Evolutionary conservation across 2,797 vertebrate species (phyloP).

Genomic region (Oryzias sinensis): DNA sequence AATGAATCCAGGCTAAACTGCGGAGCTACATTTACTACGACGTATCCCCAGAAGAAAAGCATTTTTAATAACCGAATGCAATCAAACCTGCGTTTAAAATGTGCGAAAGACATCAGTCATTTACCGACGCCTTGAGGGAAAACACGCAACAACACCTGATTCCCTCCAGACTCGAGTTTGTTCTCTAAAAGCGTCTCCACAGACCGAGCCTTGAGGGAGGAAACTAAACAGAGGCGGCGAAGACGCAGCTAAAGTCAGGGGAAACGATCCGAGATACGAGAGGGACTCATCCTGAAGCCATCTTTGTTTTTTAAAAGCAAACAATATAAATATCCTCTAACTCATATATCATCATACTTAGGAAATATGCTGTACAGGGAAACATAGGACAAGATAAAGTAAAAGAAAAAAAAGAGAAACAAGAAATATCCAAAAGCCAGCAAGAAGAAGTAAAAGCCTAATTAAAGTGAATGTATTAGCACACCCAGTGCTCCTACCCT

Average conservation of each 20-base stretch:
- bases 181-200: constrained; percentile 24
- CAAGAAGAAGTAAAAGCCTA: too few relatives aligned
- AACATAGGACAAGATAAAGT: too few relatives aligned
- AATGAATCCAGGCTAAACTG: neutral
- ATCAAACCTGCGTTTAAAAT: constrained; percentile 30
- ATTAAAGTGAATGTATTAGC: too few relatives aligned
- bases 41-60: constrained; percentile 4
- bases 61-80: neutral
- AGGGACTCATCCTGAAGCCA: too few relatives aligned
- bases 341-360: too few relatives aligned
- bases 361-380: too few relatives aligned
- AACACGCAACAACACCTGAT: constrained; percentile 60
- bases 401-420: too few relatives aligned
- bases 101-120: constrained; percentile 31
- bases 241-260: constrained; percentile 4
- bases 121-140: constrained; percentile 21
- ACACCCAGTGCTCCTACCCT: too few relatives aligned
- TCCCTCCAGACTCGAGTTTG: constrained; percentile 41
- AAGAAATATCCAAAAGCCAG: too few relatives aligned
- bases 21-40: neutral
- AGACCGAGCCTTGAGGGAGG: constrained; percentile 25
- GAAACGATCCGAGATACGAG: neutral
- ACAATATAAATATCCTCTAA: too few relatives aligned
- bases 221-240: constrained; percentile 6
- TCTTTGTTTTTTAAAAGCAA: too few relatives aligned